Evolutionary conservation across 2,113 vertebrate genomes (phyloP).

Genomic region (Burhinus oedicnemus): DNA sequence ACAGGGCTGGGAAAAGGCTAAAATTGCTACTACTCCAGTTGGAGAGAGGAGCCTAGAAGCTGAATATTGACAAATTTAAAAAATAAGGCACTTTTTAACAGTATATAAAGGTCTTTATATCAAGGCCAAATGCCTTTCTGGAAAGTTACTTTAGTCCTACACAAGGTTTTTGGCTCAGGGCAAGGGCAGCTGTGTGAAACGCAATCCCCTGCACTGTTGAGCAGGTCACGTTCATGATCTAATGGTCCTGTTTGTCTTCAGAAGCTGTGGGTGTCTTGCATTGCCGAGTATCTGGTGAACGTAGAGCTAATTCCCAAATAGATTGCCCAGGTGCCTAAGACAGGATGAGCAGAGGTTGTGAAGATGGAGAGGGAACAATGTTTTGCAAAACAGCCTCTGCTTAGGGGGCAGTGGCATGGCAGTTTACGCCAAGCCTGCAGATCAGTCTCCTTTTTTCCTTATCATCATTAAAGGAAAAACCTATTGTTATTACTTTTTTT

Average conservation of each 20-base stretch:
- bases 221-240: not conserved
- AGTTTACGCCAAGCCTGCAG: not conserved
- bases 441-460: not conserved
- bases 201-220: not conserved
- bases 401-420: not conserved
- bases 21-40: slow-evolving; percentile 10
- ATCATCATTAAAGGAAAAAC: not conserved
- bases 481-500: not conserved
- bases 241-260: not conserved
- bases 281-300: not conserved
- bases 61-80: slow-evolving; percentile 10
- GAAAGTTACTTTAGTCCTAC: slow-evolving; percentile 30
- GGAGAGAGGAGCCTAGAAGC: not conserved
- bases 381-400: not conserved
- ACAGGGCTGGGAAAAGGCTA: not conserved
- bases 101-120: slow-evolving; percentile 31
- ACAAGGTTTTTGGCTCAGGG: slow-evolving; percentile 44
- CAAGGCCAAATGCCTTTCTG: slow-evolving; percentile 41
- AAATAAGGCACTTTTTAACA: not conserved
- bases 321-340: not conserved
- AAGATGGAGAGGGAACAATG: not conserved
- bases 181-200: slow-evolving; percentile 52
- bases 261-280: not conserved
- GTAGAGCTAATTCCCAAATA: not conserved
- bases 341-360: not conserved